Evolutionary conservation across 2,888 invertebrate species (phyloP).

Genomic region (Dolichomitus sp.): DNA sequence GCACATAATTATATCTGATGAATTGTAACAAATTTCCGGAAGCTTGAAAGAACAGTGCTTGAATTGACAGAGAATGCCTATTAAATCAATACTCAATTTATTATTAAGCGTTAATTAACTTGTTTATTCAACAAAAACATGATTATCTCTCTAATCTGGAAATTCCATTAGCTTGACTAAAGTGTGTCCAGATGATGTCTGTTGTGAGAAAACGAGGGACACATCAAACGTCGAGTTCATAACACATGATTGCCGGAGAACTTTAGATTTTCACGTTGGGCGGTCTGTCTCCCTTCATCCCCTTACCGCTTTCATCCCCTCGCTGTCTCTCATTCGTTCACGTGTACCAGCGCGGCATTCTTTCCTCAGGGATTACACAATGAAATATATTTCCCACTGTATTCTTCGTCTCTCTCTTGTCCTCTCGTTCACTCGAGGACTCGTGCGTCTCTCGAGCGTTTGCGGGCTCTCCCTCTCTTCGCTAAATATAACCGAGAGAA

Average conservation of each 20-base stretch:
- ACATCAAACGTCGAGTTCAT: constrained; percentile 5
- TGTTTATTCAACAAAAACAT: not conserved
- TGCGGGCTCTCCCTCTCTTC: constrained; percentile 54
- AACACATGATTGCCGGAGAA: constrained; percentile 22
- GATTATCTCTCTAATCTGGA: not conserved
- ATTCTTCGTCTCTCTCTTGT: constrained; percentile 38
- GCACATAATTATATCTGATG: too few relatives aligned
- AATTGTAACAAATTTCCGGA: too few relatives aligned
- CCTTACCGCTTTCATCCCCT: constrained; percentile 40
- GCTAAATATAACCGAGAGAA: constrained; percentile 79
- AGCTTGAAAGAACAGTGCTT: not conserved
- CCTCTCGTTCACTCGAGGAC: constrained; percentile 32
- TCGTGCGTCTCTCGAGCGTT: constrained; percentile 33
- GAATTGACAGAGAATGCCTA: too few relatives aligned
- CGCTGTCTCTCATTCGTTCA: constrained; percentile 43
- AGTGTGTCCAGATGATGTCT: constrained; percentile 20
- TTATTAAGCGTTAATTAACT: not conserved
- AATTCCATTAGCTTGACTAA: not conserved
- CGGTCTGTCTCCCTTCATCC: constrained; percentile 57
- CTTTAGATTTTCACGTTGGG: constrained; percentile 65
- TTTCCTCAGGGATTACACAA: constrained; percentile 83
- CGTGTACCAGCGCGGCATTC: constrained; percentile 70
- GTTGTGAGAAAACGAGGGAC: not conserved
- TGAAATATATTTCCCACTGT: constrained; percentile 83
- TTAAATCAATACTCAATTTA: not conserved